phyloP scores from a whole-genome alignment of 2,888 invertebrate species.

The Aethes cnicana region DNA sequence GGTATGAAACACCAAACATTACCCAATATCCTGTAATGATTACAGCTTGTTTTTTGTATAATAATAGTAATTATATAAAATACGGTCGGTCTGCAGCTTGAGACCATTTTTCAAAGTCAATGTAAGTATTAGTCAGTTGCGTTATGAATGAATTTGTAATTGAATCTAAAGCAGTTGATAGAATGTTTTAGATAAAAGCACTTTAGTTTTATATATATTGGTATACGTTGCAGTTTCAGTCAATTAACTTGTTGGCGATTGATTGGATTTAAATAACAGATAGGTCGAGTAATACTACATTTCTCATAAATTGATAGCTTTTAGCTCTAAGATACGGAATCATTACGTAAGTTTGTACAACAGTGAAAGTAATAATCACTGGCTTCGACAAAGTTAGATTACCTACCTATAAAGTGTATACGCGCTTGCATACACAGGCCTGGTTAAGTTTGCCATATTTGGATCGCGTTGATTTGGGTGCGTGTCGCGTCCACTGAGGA shows the following conservation, averaged over 20 bases:
- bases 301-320: slow-evolving; percentile 35
- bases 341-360: slow-evolving; percentile 35
- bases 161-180: slow-evolving; percentile 15
- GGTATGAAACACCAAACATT: slow-evolving; percentile 2
- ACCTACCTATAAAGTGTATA: slow-evolving; percentile 37
- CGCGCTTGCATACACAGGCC: slow-evolving; percentile 22
- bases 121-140: background rate
- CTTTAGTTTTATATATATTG: background rate
- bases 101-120: background rate
- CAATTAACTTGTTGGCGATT: slow-evolving; percentile 28
- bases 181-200: slow-evolving; percentile 14
- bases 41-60: background rate
- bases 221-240: background rate
- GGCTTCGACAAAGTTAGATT: slow-evolving; percentile 32
- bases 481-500: slow-evolving; percentile 18
- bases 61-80: background rate
- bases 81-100: background rate
- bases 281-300: slow-evolving; percentile 25
- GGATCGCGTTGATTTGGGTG: slow-evolving; percentile 7
- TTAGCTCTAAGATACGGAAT: slow-evolving; percentile 30
- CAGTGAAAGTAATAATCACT: slow-evolving; percentile 46
- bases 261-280: slow-evolving; percentile 31
- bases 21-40: slow-evolving; percentile 5
- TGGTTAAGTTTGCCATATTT: slow-evolving; percentile 23
- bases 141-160: background rate